phyloP scores from a whole-genome alignment of 23 tunicate species.

The Oikopleura dioica region DNA sequence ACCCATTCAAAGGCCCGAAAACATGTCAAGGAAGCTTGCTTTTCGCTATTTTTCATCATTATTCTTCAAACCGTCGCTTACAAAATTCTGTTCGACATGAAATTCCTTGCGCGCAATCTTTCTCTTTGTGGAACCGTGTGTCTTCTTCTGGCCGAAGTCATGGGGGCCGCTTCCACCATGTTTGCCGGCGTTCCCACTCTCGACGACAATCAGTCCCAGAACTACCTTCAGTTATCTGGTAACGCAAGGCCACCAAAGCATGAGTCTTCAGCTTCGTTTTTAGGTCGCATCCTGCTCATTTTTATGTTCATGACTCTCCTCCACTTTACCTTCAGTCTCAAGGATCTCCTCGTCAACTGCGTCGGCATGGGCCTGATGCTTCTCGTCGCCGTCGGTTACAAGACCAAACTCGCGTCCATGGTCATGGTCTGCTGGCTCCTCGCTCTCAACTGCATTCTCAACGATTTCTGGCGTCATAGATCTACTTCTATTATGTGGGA shows the following conservation, averaged over 20 bases:
- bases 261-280: too few species aligned
- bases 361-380: slow-evolving; percentile 66
- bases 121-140: slow-evolving; percentile 77
- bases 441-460: slow-evolving; percentile 32
- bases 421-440: slow-evolving; percentile 67
- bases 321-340: slow-evolving; percentile 72
- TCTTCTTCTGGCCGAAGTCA: slow-evolving; percentile 59
- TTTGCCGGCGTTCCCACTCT: slow-evolving; percentile 84
- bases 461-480: slow-evolving; percentile 80
- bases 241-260: too few species aligned
- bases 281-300: slow-evolving; percentile 67
- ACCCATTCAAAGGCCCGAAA: background rate
- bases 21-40: background rate
- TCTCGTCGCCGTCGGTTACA: slow-evolving; percentile 59
- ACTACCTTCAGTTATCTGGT: slow-evolving; percentile 79
- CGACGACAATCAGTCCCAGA: slow-evolving; percentile 55
- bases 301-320: slow-evolving; percentile 87
- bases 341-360: slow-evolving; percentile 57
- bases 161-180: slow-evolving; percentile 47
- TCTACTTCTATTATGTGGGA: slow-evolving; percentile 72
- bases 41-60: slow-evolving; percentile 51
- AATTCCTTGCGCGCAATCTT: slow-evolving; percentile 75
- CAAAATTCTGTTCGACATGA: slow-evolving; percentile 73
- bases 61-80: slow-evolving; percentile 79
- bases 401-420: slow-evolving; percentile 78